These are phyloP conservation scores for Leucophenga montana DNA, from an alignment of 2,888 invertebrate genomes.

Conservation along the genomic window DNA sequence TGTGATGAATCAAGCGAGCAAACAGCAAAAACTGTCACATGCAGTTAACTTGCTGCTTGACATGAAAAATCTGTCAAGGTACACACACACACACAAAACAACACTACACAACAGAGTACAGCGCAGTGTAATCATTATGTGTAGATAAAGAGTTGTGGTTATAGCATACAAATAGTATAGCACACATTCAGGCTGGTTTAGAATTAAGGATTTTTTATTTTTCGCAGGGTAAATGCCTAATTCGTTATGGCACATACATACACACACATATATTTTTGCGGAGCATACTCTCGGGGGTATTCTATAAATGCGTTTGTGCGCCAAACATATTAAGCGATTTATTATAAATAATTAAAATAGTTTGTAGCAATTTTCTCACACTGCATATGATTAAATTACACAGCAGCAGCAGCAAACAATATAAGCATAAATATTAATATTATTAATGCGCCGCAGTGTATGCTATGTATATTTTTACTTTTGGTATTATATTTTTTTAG, in stretches of 20 bases:
- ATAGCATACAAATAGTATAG: not conserved
- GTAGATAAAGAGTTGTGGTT: conserved; percentile 10
- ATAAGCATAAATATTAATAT: conserved; percentile 32
- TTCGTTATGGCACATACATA: not conserved
- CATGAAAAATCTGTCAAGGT: conserved; percentile 37
- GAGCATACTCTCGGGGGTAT: conserved; percentile 30
- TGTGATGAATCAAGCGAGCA: conserved; percentile 13
- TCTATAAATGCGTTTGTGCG: conserved; percentile 31
- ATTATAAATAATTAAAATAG: conserved; percentile 53
- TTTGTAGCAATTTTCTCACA: conserved; percentile 32
- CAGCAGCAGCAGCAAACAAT: conserved; percentile 16
- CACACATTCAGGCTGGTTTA: no score
- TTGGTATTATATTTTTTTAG: not conserved
- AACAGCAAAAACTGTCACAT: conserved; percentile 37
- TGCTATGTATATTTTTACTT: not conserved
- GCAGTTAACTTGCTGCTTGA: conserved; percentile 22
- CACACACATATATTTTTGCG: conserved; percentile 14
- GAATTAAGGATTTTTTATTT: not conserved
- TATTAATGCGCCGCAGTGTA: conserved; percentile 27
- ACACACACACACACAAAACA: no score
- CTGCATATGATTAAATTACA: conserved; percentile 27
- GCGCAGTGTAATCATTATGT: not conserved
- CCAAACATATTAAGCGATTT: conserved; percentile 49
- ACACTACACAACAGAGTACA: not conserved
- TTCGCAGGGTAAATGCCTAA: not conserved